Evolutionary conservation across 92 coral and sea anemone genomes (phyloP).

Genomic region (Parazoanthus darwini): DNA sequence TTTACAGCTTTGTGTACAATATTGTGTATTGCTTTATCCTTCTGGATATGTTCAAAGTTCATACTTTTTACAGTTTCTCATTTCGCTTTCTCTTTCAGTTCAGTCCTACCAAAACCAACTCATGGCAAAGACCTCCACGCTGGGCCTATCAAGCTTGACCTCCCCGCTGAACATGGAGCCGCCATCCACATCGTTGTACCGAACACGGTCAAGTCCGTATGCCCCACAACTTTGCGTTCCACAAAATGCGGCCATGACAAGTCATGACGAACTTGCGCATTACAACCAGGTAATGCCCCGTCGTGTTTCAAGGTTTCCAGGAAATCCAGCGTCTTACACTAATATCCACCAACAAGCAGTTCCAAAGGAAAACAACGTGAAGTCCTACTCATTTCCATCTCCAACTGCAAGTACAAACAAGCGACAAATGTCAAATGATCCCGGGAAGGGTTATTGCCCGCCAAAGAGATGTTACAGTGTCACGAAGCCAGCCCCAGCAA

Average conservation of each 20-base stretch:
- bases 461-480: slow-evolving; percentile 24
- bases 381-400: slow-evolving; percentile 14
- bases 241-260: not conserved
- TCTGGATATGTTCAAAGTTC: no score
- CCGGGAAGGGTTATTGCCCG: slow-evolving; percentile 15
- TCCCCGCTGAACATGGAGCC: slow-evolving; percentile 34
- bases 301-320: slow-evolving; percentile 13
- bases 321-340: slow-evolving; percentile 6
- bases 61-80: not conserved
- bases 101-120: slow-evolving; percentile 1
- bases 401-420: not conserved
- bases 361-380: slow-evolving; percentile 14
- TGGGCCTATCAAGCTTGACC: slow-evolving; percentile 27
- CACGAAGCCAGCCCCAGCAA: not conserved
- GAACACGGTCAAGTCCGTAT: not conserved
- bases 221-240: not conserved
- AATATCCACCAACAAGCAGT: slow-evolving; percentile 1
- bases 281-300: slow-evolving; percentile 1
- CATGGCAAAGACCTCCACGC: slow-evolving; percentile 28
- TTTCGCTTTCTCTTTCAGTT: slow-evolving; percentile 6
- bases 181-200: not conserved
- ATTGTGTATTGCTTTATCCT: not conserved
- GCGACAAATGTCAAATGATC: slow-evolving; percentile 5
- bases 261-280: slow-evolving; percentile 1
- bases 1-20: not conserved